phyloP scores from a whole-genome alignment of 2,888 invertebrate species.

The Esperia sulphurella region DNA sequence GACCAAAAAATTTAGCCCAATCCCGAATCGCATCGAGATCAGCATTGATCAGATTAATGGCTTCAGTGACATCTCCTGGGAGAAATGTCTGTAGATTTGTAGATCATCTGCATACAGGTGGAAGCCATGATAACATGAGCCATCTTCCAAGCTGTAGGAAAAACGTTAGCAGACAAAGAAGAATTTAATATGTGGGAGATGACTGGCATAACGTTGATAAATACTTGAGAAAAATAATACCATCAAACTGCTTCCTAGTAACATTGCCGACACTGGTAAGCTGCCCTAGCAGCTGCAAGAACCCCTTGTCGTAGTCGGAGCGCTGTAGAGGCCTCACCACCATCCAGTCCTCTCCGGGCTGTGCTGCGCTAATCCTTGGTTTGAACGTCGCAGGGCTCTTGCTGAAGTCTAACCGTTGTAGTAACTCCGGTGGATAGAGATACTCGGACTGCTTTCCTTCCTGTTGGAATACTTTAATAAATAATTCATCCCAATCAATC shows the following conservation, averaged over 20 bases:
- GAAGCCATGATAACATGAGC: no score
- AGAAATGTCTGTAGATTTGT: no score
- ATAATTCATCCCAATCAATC: background rate
- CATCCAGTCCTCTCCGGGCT: slow-evolving; percentile 87
- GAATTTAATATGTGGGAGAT: no score
- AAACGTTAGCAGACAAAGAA: no score
- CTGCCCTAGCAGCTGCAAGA: slow-evolving; percentile 88
- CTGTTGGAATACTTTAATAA: slow-evolving; percentile 32
- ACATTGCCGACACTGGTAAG: slow-evolving; percentile 92
- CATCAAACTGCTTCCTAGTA: slow-evolving; percentile 86
- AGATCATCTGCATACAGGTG: no score
- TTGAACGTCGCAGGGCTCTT: slow-evolving; percentile 82
- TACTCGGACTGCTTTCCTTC: slow-evolving; percentile 64
- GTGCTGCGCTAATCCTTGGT: slow-evolving; percentile 83
- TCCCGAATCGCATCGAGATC: no score
- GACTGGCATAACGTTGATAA: no score
- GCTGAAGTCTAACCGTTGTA: slow-evolving; percentile 83
- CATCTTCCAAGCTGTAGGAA: no score
- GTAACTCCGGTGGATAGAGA: slow-evolving; percentile 83
- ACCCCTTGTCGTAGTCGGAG: slow-evolving; percentile 91
- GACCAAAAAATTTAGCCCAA: no score
- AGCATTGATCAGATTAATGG: no score
- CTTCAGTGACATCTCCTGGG: no score
- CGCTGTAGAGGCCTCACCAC: slow-evolving; percentile 88
- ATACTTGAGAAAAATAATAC: slow-evolving; percentile 55